Conservation (phyloP, 2,113 vertebrate genomes). For the Nycticorax nycticorax region DNA sequence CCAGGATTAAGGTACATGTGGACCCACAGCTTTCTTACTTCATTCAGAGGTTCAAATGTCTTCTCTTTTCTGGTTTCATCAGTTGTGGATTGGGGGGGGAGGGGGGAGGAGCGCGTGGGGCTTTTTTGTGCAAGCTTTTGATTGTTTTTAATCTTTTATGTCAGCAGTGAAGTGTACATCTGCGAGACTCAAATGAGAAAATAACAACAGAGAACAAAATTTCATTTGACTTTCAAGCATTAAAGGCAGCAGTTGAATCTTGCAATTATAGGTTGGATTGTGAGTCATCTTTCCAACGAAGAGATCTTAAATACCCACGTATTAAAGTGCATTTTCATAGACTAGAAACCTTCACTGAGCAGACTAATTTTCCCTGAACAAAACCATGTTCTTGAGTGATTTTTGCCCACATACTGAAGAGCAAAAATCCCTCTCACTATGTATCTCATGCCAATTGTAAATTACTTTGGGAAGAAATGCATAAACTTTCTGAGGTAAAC, state of each 20-base stretch:
- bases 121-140: not conserved
- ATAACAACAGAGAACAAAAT: not conserved
- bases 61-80: not conserved
- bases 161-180: not conserved
- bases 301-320: not conserved
- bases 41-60: not conserved
- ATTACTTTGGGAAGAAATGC: not conserved
- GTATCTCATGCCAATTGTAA: not conserved
- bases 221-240: not conserved
- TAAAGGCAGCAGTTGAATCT: not conserved
- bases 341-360: not conserved
- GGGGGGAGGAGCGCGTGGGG: no score
- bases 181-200: not conserved
- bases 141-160: not conserved
- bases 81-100: not conserved
- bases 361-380: not conserved
- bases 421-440: not conserved
- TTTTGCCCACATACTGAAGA: not conserved
- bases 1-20: not conserved
- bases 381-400: not conserved
- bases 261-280: not conserved
- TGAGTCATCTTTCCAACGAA: not conserved
- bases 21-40: not conserved
- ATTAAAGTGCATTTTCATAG: not conserved
- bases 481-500: not conserved